Conservation (phyloP, 53 echinoderm and acorn worm genomes). For the Temnopleurus reevesii region DNA sequence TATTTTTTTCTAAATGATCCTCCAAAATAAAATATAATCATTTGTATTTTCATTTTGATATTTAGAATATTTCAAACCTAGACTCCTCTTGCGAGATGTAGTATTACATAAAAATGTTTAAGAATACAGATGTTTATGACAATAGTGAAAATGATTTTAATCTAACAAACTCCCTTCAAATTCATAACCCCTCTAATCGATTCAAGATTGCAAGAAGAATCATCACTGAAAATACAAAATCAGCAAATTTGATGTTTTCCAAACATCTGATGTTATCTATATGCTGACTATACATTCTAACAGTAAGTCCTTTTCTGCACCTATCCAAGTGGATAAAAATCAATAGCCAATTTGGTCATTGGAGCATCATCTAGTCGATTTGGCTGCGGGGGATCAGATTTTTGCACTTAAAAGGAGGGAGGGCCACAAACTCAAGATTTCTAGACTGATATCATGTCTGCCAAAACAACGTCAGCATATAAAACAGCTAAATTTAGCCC, state of each 20-base stretch:
- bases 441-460: slow-evolving; percentile 43
- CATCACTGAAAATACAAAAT: too few relatives aligned
- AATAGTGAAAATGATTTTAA: neutral
- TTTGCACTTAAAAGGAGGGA: slow-evolving; percentile 15
- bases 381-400: neutral
- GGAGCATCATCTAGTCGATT: neutral
- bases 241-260: neutral
- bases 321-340: neutral
- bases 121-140: neutral
- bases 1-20: too few relatives aligned
- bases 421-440: neutral
- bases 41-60: too few relatives aligned
- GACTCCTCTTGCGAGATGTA: too few relatives aligned
- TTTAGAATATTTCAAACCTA: too few relatives aligned
- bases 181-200: too few relatives aligned
- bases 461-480: slow-evolving; percentile 39
- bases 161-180: too few relatives aligned
- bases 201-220: too few relatives aligned
- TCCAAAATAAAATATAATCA: too few relatives aligned
- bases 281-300: neutral
- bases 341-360: slow-evolving; percentile 23
- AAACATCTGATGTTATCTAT: too few relatives aligned
- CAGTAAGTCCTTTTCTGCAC: neutral
- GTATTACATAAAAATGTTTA: too few relatives aligned
- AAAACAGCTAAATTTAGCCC: slow-evolving; percentile 31